These are phyloP conservation scores for Dasysyrphus tricinctus DNA, from an alignment of 2,888 invertebrate genomes.

Conservation along the genomic window DNA sequence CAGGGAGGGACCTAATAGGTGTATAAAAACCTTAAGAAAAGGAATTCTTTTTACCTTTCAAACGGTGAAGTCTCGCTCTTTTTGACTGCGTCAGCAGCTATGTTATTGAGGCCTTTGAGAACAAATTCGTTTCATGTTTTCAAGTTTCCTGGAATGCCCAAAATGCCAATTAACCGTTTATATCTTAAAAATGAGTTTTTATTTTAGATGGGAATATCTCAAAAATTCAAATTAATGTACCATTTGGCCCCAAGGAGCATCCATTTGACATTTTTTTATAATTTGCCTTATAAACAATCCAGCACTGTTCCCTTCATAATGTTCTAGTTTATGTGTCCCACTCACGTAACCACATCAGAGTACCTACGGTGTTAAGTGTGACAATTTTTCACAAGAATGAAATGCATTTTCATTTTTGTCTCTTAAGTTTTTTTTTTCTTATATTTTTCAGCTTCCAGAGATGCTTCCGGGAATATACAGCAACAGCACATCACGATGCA, in stretches of 20 bases:
- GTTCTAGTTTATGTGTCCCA: slow-evolving; percentile 39
- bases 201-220: too few relatives aligned
- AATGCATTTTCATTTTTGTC: slow-evolving; percentile 71
- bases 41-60: background rate
- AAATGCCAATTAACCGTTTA: too few relatives aligned
- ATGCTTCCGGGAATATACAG: slow-evolving; percentile 63
- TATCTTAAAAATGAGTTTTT: too few relatives aligned
- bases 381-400: slow-evolving; percentile 68
- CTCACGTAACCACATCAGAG: slow-evolving; percentile 30
- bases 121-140: too few relatives aligned
- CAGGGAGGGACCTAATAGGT: background rate
- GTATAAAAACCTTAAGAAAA: too few relatives aligned
- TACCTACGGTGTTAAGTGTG: slow-evolving; percentile 39
- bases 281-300: background rate
- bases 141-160: too few relatives aligned
- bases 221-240: too few relatives aligned
- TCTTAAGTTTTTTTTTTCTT: background rate
- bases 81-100: too few relatives aligned
- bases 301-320: background rate
- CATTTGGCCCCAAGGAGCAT: too few relatives aligned
- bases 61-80: background rate
- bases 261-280: too few relatives aligned
- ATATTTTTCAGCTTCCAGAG: background rate
- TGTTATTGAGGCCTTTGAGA: too few relatives aligned
- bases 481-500: slow-evolving; percentile 12